Conservation (phyloP, 2,797 vertebrate genomes). For the Gadopsis marmoratus region DNA sequence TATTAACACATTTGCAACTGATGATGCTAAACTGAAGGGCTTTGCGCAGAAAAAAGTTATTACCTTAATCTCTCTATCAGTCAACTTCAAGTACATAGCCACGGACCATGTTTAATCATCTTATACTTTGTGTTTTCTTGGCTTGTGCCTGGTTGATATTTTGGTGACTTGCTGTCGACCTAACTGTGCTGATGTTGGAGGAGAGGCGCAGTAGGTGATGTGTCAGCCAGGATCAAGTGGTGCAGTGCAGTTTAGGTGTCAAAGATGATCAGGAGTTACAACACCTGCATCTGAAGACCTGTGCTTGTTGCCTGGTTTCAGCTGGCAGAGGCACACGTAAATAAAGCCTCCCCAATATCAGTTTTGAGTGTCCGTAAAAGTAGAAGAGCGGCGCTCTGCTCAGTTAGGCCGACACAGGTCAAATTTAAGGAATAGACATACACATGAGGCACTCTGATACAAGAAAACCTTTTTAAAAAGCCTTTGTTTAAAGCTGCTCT, state of each 20-base stretch:
- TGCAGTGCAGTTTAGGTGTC: conserved; percentile 9
- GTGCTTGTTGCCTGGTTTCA: not conserved
- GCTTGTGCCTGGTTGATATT: conserved; percentile 10
- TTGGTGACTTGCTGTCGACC: conserved; percentile 4
- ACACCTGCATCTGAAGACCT: conserved; percentile 7
- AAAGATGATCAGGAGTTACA: conserved; percentile 8
- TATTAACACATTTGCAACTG: conserved; percentile 28
- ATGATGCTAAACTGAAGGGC: conserved; percentile 9
- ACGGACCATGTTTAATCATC: not conserved
- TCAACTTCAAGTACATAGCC: not conserved
- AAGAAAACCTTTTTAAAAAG: too few relatives aligned
- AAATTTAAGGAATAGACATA: not conserved
- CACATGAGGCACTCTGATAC: not conserved
- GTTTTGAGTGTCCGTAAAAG: not conserved
- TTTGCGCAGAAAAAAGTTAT: conserved; percentile 7
- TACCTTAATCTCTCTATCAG: not conserved
- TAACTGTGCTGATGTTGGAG: conserved; percentile 10
- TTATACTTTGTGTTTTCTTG: not conserved
- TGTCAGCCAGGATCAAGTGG: conserved; percentile 10
- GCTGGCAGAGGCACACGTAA: not conserved
- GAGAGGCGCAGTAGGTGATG: not conserved
- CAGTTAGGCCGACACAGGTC: not conserved
- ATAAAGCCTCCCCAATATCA: not conserved
- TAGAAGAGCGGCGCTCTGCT: too few relatives aligned
- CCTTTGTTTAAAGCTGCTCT: too few relatives aligned